Base-by-base conservation (phyloP, 2,888 invertebrate species). In the Litoditis marina region DNA sequence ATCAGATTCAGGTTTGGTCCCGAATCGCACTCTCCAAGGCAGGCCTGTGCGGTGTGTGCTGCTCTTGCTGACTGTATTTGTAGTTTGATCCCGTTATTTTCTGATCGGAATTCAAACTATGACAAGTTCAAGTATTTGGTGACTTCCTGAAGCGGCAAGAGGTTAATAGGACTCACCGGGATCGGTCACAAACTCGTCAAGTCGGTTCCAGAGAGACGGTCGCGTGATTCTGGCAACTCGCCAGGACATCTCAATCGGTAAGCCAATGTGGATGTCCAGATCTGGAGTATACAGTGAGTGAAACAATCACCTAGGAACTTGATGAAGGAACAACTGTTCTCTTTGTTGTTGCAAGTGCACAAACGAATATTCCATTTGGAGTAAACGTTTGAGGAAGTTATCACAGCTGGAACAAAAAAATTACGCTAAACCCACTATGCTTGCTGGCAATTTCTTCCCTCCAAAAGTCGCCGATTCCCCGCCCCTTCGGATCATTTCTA, bases 401-500 rank as follows among this genome's bases (percentile, higher is more conserved):
- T n/a, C n/a, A n/a, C n/a, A n/a, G n/a, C n/a, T n/a, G n/a, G n/a
- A n/a, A n/a, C n/a, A n/a, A n/a, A n/a, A n/a, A n/a, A n/a, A n/a
- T n/a, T n/a, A n/a, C n/a, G 2, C 3, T 51, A 13, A 28, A 36
- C 52, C 19, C 28, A 50, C 58, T 42, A 54, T 57, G 44, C 28
- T 59, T 59, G 25, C 46, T 50, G 5, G 61, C 53, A 30, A 73
- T 67, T 44, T 73, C 73, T 34, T 78, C 83, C 22, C 65, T 49
- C 64, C 83, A 83, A 54, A 83, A 81, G 55, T 74, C 74, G 25
- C 76, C 77, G 5, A 83, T 52, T 13, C 74, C 72, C 51, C 84
- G 71, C 4, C 80, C 75, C 36, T 79, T 69, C 4, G 83, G 82
- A 66, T 85, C 84, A 0, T 76, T 80, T 44, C 81, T 73, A 28